Evolutionary conservation across 2,113 vertebrate species (phyloP), one percentile per base, ranked within the genome.

Genomic region (Marcusenius ussheri): DNA sequence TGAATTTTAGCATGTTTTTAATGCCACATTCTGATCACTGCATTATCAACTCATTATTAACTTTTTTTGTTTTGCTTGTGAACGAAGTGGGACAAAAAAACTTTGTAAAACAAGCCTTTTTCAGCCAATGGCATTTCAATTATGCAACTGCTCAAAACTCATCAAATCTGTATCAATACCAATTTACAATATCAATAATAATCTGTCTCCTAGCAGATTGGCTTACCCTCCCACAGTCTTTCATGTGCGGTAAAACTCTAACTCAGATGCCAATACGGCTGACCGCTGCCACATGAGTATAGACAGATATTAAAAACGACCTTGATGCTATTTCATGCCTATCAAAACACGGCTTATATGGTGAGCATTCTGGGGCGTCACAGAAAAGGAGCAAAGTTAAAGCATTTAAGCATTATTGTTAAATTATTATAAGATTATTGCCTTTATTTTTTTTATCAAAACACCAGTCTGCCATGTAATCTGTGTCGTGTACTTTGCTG

Each of bases 81-180:
- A 27, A 46, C 21, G 17, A 49, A 58, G 10, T 21, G 17, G 50
- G 31, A 42, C 46, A 47, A 47, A n/a, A n/a, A n/a, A n/a, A 47
- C 39, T 84, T 47, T 10, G 19, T 21, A 88, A 24, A 88, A 24
- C 21, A 4, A 13, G 39, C 35, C 35, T 46, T 24, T 86, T 85
- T 19, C 91, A 90, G 92, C 94, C 93, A 93, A 93, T 93, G 93
- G 93, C 83, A 91, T 95, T 94, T 96, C 95, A 96, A 95, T 96
- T 96, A 96, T 96, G 95, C 96, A 93, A 94, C 96, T 95, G 96
- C 95, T 93, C 93, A 90, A 93, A 94, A 91, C 97, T 94, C 95
- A 97, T 98, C 97, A 97, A 97, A 97, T 96, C 96, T 95, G 97
- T 98, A 97, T 99, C 97, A 97, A 99, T 99, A 98, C 97, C 97